Percentiles rank a stretch among this genome's conserved stretches.
Conservation (phyloP, 92 coral and sea anemone genomes). For the Meandrina meandrites region DNA sequence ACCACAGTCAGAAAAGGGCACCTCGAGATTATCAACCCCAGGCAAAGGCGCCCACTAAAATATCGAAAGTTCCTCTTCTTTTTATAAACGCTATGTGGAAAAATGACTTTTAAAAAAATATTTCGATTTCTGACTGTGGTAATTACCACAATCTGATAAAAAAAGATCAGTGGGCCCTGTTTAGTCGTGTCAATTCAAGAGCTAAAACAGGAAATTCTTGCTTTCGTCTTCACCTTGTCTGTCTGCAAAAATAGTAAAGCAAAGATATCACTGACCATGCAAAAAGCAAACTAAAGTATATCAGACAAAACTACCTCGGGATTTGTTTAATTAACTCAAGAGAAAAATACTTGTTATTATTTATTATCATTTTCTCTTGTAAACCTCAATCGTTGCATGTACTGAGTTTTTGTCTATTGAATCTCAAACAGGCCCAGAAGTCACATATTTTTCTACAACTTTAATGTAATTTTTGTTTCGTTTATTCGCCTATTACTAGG, state of each 20-base stretch:
- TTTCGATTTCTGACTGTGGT: neutral
- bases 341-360: neutral
- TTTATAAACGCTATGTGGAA: neutral
- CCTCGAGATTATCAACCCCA: neutral
- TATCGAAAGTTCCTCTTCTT: neutral
- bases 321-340: neutral
- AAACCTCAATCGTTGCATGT: neutral
- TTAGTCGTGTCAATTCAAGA: slow-evolving; percentile 20
- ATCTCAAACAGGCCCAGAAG: neutral
- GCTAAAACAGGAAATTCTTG: slow-evolving; percentile 38
- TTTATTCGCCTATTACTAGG: neutral
- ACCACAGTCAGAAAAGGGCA: neutral
- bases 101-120: neutral
- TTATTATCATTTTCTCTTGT: neutral
- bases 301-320: neutral
- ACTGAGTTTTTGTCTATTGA: neutral
- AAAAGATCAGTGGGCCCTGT: neutral
- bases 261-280: slow-evolving; percentile 6
- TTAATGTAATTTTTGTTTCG: neutral
- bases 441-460: neutral
- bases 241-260: slow-evolving; percentile 18
- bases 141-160: neutral
- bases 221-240: neutral
- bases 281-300: neutral
- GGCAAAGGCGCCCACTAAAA: neutral